Base-by-base conservation (phyloP, 2,113 vertebrate species). In the Geococcyx californianus region DNA sequence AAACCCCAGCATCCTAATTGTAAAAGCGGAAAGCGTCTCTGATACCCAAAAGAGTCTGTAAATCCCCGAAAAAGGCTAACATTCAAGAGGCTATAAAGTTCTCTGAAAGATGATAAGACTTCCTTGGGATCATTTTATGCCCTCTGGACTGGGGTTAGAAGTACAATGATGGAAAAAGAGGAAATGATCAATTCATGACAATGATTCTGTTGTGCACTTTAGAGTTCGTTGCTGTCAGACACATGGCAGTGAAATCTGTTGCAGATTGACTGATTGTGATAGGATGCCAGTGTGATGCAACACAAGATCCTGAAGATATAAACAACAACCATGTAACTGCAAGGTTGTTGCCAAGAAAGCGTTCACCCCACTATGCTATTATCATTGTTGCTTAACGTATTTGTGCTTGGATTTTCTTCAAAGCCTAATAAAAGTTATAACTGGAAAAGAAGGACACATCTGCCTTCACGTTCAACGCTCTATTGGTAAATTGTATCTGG, bases 351-450 rank as follows among this genome's bases (percentile, higher is more conserved):
- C 40, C 64, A 91, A 90, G 33, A 80, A 92, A 73, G 8, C 14
- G 69, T 84, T 84, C 90, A 33, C 5, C 9, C 28, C 64, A 14
- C 24, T 95, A 11, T 81, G 11, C 10, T 84, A 16, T 51, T 60
- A 80, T 68, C 10, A 6, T 26, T 92, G 26, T 72, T 64, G 29
- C 47, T 93, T 62, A 56, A 63, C 19, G 59, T 40, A 49, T 84
- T 83, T 93, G 5, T 47, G 45, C 42, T 93, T 87, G 38, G 13
- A 55, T 67, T 88, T 94, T 91, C 47, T 94, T 94, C 68, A 92
- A 91, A 90, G 13, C 31, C 29, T 24, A 82, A 69, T 73, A 84
- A 79, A 92, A 95, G 62, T 55, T 82, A 5, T 47, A 59, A n/a
- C 34, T 81, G 64, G 45, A 82, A 67, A 78, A 77, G 42, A 64